Evolutionary conservation across 2,113 vertebrate genomes (phyloP).

Genomic region (Neolamprologus kungweensis): DNA sequence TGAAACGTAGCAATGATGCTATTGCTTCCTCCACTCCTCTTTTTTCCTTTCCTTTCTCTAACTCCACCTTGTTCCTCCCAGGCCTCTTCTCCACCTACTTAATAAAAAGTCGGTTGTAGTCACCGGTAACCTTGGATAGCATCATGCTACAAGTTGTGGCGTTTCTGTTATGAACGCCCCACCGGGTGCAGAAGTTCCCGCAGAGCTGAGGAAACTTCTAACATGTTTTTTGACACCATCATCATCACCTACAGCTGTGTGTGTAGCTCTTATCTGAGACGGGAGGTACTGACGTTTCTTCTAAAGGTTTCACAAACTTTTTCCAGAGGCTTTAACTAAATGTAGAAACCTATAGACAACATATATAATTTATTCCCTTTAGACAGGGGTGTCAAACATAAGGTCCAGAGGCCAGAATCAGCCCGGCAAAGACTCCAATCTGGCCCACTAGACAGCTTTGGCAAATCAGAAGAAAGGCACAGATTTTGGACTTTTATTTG

Average conservation of each 20-base stretch:
- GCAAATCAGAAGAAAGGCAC: background rate
- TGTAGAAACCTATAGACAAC: background rate
- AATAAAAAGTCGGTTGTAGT: background rate
- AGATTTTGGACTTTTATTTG: background rate
- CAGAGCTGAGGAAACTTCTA: background rate
- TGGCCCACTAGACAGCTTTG: background rate
- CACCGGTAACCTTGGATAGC: slow-evolving; percentile 25
- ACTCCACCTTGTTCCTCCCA: background rate
- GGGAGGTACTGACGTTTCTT: background rate
- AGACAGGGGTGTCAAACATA: background rate
- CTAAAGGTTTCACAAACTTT: background rate
- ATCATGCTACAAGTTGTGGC: background rate
- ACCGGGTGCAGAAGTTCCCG: background rate
- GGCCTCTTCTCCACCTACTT: background rate
- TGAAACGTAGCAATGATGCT: background rate
- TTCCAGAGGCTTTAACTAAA: background rate
- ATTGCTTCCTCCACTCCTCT: background rate
- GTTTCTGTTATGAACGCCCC: background rate
- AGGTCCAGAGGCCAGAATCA: background rate
- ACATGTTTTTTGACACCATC: background rate
- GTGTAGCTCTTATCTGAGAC: background rate
- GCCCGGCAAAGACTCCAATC: background rate
- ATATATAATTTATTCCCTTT: background rate
- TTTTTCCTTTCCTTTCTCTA: background rate
- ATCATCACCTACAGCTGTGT: background rate